A percentile compares a stretch with the other conserved stretches of the same genome.
These are phyloP conservation scores for Tychaedon coryphoeus DNA, from an alignment of 2,113 vertebrate genomes.

Conservation along the genomic window DNA sequence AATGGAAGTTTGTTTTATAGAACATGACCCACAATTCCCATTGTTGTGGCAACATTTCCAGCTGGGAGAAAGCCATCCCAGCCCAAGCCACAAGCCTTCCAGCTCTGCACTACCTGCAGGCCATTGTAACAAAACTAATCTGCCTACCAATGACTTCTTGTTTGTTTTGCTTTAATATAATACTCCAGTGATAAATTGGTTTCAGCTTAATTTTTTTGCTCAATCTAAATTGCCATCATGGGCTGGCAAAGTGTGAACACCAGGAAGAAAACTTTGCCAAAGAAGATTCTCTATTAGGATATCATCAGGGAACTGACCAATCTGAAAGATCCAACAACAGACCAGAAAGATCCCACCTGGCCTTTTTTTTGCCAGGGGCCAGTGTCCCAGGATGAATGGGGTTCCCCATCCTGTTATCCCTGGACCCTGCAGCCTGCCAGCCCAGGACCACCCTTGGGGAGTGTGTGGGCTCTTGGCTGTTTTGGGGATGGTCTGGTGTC, in stretches of 20 bases:
- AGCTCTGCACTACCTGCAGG: neutral
- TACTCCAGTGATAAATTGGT: neutral
- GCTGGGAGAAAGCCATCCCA: neutral
- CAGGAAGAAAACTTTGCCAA: neutral
- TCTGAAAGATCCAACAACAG: neutral
- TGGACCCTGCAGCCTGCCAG: neutral
- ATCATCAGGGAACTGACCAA: neutral
- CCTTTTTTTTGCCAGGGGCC: fast-evolving
- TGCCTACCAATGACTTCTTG: neutral
- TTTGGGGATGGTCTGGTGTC: neutral
- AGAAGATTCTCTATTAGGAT: neutral
- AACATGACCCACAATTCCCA: neutral
- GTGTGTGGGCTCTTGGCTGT: neutral
- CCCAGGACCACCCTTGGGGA: neutral
- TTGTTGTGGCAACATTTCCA: constrained; percentile 13
- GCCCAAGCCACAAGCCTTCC: neutral
- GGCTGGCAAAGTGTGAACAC: neutral
- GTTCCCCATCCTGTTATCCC: neutral
- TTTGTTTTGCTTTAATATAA: neutral
- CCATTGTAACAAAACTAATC: neutral
- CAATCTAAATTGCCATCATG: neutral
- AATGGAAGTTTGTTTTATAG: neutral
- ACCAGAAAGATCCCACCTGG: neutral
- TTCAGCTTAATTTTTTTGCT: constrained; percentile 1
- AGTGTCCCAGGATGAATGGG: fast-evolving